Evolutionary conservation across 2,797 vertebrate genomes (phyloP), one percentile per base, ranked within the genome.

Genomic region (Sebastes umbrosus): DNA sequence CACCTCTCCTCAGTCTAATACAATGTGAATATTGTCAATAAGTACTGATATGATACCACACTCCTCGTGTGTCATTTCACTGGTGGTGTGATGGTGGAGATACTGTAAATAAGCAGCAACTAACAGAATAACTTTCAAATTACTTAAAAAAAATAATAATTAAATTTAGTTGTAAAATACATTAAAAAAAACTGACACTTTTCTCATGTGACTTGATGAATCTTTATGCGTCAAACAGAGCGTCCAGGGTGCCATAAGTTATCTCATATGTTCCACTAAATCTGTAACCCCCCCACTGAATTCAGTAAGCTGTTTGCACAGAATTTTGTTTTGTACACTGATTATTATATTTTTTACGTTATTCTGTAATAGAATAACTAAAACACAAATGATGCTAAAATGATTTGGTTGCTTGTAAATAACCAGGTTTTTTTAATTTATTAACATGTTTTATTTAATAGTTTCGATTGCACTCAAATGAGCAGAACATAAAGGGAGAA

Each of bases 401-500:
- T 13, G 12, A 67, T 75, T 82, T 59, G 65, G 67, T 79, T 93
- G 78, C 32, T 73, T 95, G 95, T 97, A 95, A 93, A 96, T 96
- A 95, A 91, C 87, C 65, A 20, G 1, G 0, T 57, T 79, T 86
- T 67, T 82, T 89, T 93, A 24, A 96, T 96, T 95, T 97, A 95
- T 97, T 96, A 81, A 92, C 80, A 70, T 90, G 85, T 90, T 90
- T 88, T 93, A 95, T 95, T 93, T 95, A 93, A 89, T 90, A 87
- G 89, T 94, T 54, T 79, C 87, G 89, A 90, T 96, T 95, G 88
- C 94, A 94, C 91, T 92, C 75, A 76, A 86, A 93, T 74, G 66
- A 92, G 88, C 94, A 88, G 94, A 95, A 96, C 88, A 95, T 96
- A 96, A 94, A 94, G 90, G 93, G 92, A 92, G 80, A 84, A 69